These are phyloP conservation scores for Hirtodrosophila cameraria DNA, from an alignment of 2,888 invertebrate species.

Conservation along the genomic window DNA sequence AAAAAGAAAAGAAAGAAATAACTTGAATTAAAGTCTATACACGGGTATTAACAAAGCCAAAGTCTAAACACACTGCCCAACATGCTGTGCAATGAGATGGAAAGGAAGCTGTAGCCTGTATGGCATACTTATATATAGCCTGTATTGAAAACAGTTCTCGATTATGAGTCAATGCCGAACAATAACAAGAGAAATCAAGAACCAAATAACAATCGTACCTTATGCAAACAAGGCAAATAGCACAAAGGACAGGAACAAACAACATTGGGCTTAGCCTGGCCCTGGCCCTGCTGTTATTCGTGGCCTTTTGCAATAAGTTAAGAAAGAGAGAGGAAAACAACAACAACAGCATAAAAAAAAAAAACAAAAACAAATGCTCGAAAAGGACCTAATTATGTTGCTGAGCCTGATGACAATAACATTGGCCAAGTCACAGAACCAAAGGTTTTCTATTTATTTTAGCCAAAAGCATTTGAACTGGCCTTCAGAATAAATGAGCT, in stretches of 20 bases:
- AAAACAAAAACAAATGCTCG: conserved; percentile 7
- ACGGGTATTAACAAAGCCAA: conserved; percentile 21
- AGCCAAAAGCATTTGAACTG: conserved; percentile 38
- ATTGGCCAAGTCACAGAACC: conserved; percentile 41
- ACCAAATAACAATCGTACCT: conserved; percentile 46
- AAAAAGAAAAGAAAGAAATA: conserved; percentile 35
- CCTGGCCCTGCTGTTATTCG: conserved; percentile 2
- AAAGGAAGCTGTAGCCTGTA: conserved; percentile 25
- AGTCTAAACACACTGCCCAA: background rate
- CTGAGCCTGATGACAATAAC: conserved; percentile 40
- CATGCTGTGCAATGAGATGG: conserved; percentile 33
- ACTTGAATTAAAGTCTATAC: conserved; percentile 38
- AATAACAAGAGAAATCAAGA: conserved; percentile 43
- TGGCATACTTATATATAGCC: too few species aligned
- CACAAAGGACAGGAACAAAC: conserved; percentile 34
- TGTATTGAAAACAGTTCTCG: conserved; percentile 26
- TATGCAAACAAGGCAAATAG: conserved; percentile 43
- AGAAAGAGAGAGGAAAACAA: too few species aligned
- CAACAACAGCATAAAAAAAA: too few species aligned
- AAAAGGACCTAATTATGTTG: conserved; percentile 45
- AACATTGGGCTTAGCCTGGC: conserved; percentile 5
- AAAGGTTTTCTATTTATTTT: conserved; percentile 29
- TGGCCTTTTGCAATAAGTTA: conserved; percentile 34
- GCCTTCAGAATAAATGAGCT: conserved; percentile 65
- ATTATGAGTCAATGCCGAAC: conserved; percentile 53